Conservation (phyloP, 1,140 invertebrate species). For the Bombyx mori region ASM3026992v2 NC_085121.1:13329001-13329500, state of each 20-base stretch:
- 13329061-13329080: neutral
- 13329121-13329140: constrained; percentile 14
- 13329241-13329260: constrained; percentile 66
- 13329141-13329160: constrained; percentile 39
- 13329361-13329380: constrained; percentile 1
- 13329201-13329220: constrained; percentile 57
- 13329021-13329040: too few species aligned
- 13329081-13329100: neutral
- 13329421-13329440: constrained; percentile 11
- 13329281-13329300: constrained; percentile 59
- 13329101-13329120: constrained; percentile 5
- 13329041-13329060: neutral
- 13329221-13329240: constrained; percentile 66
- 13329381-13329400: constrained; percentile 38
- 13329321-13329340: constrained; percentile 90
- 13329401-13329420: constrained; percentile 33
- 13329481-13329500: constrained; percentile 72
- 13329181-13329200: constrained; percentile 58
- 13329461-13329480: constrained; percentile 32
- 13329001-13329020: too few species aligned
- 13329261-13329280: constrained; percentile 60
- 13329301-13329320: constrained; percentile 84
- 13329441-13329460: constrained; percentile 17
- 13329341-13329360: constrained; percentile 69
- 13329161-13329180: constrained; percentile 46